Evolutionary conservation across 2,797 vertebrate genomes (phyloP).

Genomic region (Malurus leucopterus): DNA sequence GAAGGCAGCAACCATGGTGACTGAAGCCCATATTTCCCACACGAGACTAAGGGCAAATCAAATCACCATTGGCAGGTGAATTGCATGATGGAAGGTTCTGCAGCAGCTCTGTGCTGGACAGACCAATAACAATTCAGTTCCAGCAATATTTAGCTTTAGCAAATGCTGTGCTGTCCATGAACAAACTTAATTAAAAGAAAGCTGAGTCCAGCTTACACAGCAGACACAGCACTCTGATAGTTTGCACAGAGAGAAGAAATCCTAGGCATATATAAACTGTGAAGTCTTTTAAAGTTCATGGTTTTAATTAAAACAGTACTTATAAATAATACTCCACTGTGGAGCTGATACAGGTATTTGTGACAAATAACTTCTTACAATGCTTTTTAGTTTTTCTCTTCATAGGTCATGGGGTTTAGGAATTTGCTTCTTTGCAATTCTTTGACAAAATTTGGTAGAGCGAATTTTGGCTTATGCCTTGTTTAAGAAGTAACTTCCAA

Average conservation of each 20-base stretch:
- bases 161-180: slow-evolving; percentile 27
- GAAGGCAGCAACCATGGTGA: background rate
- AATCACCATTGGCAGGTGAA: slow-evolving; percentile 28
- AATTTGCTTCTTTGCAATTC: background rate
- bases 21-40: background rate
- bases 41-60: slow-evolving; percentile 13
- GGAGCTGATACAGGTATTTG: background rate
- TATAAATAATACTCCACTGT: background rate
- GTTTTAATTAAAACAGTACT: slow-evolving; percentile 36
- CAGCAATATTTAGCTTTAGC: slow-evolving; percentile 35
- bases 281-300: slow-evolving; percentile 33
- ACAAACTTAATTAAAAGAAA: slow-evolving; percentile 56
- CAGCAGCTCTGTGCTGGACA: background rate
- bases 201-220: slow-evolving; percentile 17
- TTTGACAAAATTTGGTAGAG: background rate
- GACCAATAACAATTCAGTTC: background rate
- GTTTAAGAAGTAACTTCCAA: background rate
- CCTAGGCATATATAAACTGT: background rate
- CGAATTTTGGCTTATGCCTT: background rate
- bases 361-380: background rate
- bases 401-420: background rate
- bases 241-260: slow-evolving; percentile 35
- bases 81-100: slow-evolving; percentile 1
- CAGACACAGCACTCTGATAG: background rate
- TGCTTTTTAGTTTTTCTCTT: background rate